phyloP scores from a whole-genome alignment of 2,113 vertebrate genomes.

The Psilopsiagon aurifrons region DNA sequence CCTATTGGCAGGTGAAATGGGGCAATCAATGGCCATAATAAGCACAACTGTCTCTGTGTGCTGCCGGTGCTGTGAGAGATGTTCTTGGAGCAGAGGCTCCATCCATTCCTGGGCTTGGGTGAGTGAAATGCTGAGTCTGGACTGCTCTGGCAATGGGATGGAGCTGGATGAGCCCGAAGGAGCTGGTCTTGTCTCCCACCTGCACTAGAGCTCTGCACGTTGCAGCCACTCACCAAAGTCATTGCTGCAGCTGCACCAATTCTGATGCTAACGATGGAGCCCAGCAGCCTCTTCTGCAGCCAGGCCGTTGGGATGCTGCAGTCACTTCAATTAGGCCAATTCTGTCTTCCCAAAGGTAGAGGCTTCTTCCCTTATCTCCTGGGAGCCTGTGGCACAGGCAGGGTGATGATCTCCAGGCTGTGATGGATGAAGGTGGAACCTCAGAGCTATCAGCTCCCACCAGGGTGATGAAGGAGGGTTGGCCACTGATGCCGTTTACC shows the following conservation, averaged over 20 bases:
- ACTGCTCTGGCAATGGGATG: neutral
- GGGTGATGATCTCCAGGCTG: neutral
- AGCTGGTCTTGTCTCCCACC: neutral
- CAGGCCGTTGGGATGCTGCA: no score
- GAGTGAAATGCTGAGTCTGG: fast-evolving
- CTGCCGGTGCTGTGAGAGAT: neutral
- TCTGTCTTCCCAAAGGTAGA: neutral
- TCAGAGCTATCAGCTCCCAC: neutral
- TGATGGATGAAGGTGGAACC: neutral
- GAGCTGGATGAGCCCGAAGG: neutral
- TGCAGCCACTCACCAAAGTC: neutral
- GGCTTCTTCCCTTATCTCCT: neutral
- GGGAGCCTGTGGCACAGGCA: neutral
- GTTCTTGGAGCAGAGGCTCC: neutral
- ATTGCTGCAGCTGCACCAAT: fast-evolving
- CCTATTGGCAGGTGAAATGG: neutral
- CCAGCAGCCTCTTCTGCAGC: neutral
- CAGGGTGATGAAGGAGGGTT: neutral
- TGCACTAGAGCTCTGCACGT: fast-evolving
- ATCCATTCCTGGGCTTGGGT: fast-evolving
- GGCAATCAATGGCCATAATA: neutral
- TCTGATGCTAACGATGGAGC: fast-evolving
- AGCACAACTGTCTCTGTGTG: neutral
- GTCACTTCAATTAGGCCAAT: neutral
- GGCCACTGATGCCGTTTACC: neutral